Percentiles rank a stretch among this genome's conserved stretches.
phyloP scores from a whole-genome alignment of 2,113 vertebrate species.

The Oreochromis spilurus region DNA sequence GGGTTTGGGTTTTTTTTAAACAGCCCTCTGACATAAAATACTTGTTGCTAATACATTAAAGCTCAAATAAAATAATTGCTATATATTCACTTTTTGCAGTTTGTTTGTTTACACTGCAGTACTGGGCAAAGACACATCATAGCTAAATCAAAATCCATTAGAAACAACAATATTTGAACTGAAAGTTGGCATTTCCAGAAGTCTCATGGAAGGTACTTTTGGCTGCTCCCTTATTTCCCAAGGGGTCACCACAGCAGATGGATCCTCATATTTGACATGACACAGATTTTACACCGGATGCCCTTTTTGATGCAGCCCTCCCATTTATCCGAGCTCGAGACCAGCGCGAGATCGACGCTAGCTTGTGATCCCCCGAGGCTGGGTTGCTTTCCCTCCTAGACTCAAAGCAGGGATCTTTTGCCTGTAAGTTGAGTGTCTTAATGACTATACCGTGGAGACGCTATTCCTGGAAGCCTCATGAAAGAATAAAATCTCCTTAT shows the following conservation, averaged over 20 bases:
- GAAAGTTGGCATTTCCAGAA: slow-evolving; percentile 6
- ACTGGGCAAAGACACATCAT: neutral
- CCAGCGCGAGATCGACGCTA: neutral
- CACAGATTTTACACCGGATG: neutral
- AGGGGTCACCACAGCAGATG: neutral
- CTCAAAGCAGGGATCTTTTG: neutral
- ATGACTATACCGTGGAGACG: neutral
- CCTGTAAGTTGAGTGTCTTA: neutral
- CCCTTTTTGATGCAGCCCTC: neutral
- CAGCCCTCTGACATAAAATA: neutral
- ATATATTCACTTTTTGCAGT: neutral
- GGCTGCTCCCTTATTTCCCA: neutral
- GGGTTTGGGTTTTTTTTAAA: neutral
- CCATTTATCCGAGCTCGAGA: neutral
- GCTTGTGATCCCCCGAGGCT: neutral
- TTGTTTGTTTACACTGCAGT: neutral
- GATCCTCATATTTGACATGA: neutral
- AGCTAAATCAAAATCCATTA: neutral
- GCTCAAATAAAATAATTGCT: neutral
- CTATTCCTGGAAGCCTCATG: neutral
- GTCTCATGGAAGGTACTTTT: neutral
- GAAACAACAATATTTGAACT: neutral
- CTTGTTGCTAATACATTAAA: neutral
- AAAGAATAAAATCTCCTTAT: slow-evolving; percentile 18
- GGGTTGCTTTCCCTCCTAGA: neutral